Conservation (phyloP, 2,888 invertebrate species). For the Scaptomyza parva region DNA sequence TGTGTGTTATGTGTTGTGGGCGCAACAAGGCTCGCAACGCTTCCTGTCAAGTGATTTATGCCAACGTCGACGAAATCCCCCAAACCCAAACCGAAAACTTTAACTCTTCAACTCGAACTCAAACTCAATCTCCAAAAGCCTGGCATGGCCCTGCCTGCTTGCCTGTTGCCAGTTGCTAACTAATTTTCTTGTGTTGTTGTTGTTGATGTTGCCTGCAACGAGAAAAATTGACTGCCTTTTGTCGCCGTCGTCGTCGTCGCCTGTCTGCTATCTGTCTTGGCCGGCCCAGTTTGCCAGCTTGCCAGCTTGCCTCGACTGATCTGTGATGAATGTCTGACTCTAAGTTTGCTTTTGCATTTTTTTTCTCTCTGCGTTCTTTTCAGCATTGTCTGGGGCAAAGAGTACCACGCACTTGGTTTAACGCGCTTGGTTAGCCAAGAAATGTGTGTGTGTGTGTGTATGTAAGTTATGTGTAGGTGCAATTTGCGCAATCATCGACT, state of each 20-base stretch:
- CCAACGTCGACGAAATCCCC: constrained; percentile 58
- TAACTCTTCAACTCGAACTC: constrained; percentile 10
- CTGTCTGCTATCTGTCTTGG: constrained; percentile 52
- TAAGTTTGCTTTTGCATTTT: constrained; percentile 28
- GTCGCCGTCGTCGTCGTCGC: constrained; percentile 37
- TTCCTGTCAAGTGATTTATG: constrained; percentile 80
- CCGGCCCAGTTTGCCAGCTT: constrained; percentile 51
- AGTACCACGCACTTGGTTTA: constrained; percentile 77
- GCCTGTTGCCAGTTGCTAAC: constrained; percentile 64
- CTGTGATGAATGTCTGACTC: constrained; percentile 74
- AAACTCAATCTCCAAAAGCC: constrained; percentile 27
- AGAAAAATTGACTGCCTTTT: constrained; percentile 79
- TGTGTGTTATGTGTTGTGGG: no score
- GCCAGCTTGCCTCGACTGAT: constrained; percentile 56
- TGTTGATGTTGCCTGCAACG: constrained; percentile 30
- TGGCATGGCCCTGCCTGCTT: constrained; percentile 22
- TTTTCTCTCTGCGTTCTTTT: constrained; percentile 9
- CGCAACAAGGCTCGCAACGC: constrained; percentile 79
- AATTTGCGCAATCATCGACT: constrained; percentile 79
- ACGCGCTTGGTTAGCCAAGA: constrained; percentile 15
- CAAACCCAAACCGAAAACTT: constrained; percentile 13
- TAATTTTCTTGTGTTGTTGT: constrained; percentile 74
- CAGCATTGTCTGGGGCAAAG: constrained; percentile 52
- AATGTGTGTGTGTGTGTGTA: no score
- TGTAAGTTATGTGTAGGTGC: constrained; percentile 71